Conservation (phyloP, 1,140 invertebrate species). For the Nasonia longicornis region DNA sequence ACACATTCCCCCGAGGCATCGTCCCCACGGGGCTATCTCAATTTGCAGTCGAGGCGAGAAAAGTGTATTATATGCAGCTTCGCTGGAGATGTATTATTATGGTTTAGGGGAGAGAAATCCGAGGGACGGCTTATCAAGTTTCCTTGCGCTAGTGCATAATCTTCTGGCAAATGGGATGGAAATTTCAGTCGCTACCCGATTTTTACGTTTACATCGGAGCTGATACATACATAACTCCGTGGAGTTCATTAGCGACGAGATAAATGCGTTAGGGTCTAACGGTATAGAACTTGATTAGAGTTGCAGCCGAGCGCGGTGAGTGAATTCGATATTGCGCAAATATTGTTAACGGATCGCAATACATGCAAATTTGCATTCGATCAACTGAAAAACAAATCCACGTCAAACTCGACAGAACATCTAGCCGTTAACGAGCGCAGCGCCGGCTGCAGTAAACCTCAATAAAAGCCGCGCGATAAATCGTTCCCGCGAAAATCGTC, state of each 20-base stretch:
- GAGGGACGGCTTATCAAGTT: not conserved
- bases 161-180: not conserved
- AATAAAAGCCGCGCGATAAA: conserved; percentile 15
- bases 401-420: not conserved
- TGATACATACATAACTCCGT: not conserved
- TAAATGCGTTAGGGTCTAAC: too few species aligned
- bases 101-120: not conserved
- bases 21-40: conserved; percentile 49
- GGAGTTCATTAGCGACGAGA: not conserved
- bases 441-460: conserved; percentile 8
- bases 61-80: conserved; percentile 35
- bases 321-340: too few species aligned
- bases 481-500: conserved; percentile 1
- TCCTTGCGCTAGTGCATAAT: not conserved
- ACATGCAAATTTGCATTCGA: too few species aligned
- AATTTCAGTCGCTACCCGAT: not conserved
- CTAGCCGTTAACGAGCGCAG: not conserved
- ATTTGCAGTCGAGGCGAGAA: conserved; percentile 49
- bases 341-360: too few species aligned
- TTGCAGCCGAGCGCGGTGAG: too few species aligned
- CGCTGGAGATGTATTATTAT: not conserved
- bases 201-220: not conserved
- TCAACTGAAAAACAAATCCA: not conserved
- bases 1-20: conserved; percentile 43
- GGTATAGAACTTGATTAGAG: too few species aligned